Percentiles rank a stretch among this genome's conserved stretches.
Evolutionary conservation across 2,888 invertebrate species (phyloP).

Genomic region (Amitus sp.): DNA sequence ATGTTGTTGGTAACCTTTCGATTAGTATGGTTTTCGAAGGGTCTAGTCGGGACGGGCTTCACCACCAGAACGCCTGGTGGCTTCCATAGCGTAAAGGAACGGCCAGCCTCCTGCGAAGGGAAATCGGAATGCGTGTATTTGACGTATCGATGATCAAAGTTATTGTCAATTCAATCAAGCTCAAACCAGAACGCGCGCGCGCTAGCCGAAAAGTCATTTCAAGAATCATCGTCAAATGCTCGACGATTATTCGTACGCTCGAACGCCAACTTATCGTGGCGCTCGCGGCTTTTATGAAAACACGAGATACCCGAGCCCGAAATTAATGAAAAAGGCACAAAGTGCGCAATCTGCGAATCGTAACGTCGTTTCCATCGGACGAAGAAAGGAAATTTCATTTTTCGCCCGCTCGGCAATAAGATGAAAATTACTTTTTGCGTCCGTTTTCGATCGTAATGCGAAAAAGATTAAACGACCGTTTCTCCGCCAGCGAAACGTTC

Average conservation of each 20-base stretch:
- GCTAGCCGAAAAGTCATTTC: too few relatives aligned
- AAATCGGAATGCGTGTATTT: conserved; percentile 29
- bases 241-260: too few relatives aligned
- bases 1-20: conserved; percentile 28
- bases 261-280: too few relatives aligned
- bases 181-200: too few relatives aligned
- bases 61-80: conserved; percentile 41
- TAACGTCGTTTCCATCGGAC: conserved; percentile 11
- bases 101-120: conserved; percentile 38
- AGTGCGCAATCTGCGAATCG: neutral
- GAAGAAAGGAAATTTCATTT: conserved; percentile 17
- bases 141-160: conserved; percentile 1
- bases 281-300: too few relatives aligned
- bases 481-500: conserved; percentile 6
- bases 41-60: conserved; percentile 33
- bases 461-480: conserved; percentile 3
- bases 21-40: conserved; percentile 36
- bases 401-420: conserved; percentile 18
- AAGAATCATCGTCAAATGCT: too few relatives aligned
- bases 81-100: conserved; percentile 39
- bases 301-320: neutral
- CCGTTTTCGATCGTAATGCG: neutral
- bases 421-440: conserved; percentile 5
- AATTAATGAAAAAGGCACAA: neutral
- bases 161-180: too few relatives aligned